A percentile compares a stretch with the other conserved stretches of the same genome.
These are phyloP conservation scores for Diploscapter pachys DNA, from an alignment of 1,140 invertebrate species.

Conservation along the genomic window DNA sequence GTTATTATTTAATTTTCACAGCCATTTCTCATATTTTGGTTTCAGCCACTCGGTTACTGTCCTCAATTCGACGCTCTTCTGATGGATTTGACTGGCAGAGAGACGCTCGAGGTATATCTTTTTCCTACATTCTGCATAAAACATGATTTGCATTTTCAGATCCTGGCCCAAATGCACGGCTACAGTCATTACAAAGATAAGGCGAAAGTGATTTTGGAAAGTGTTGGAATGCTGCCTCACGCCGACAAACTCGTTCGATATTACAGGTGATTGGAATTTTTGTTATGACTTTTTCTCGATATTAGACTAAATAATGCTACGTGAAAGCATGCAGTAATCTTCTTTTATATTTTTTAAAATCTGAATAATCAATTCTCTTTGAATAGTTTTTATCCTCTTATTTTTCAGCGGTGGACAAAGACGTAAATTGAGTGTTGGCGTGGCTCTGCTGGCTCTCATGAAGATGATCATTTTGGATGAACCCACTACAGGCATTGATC, in stretches of 20 bases:
- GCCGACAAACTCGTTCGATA: slow-evolving; percentile 34
- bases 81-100: slow-evolving; percentile 62
- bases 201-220: slow-evolving; percentile 25
- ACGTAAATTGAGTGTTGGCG: slow-evolving; percentile 62
- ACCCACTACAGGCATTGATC: slow-evolving; percentile 67
- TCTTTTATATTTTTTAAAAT: not conserved
- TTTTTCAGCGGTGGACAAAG: slow-evolving; percentile 62
- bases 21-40: not conserved
- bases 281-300: not conserved
- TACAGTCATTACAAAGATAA: slow-evolving; percentile 41
- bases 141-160: not conserved
- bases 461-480: slow-evolving; percentile 65
- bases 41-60: slow-evolving; percentile 70
- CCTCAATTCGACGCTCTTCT: slow-evolving; percentile 69
- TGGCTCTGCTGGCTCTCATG: slow-evolving; percentile 63
- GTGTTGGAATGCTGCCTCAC: slow-evolving; percentile 30
- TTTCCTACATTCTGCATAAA: not conserved
- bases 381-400: not conserved
- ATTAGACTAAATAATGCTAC: no score
- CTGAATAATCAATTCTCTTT: not conserved
- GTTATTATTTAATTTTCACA: no score
- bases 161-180: slow-evolving; percentile 62
- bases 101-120: slow-evolving; percentile 58
- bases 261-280: slow-evolving; percentile 4
- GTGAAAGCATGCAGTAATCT: no score